These are phyloP conservation scores for Hermaeophaga mercurialis DNA, from an alignment of 2,888 invertebrate species.

Conservation along the genomic window DNA sequence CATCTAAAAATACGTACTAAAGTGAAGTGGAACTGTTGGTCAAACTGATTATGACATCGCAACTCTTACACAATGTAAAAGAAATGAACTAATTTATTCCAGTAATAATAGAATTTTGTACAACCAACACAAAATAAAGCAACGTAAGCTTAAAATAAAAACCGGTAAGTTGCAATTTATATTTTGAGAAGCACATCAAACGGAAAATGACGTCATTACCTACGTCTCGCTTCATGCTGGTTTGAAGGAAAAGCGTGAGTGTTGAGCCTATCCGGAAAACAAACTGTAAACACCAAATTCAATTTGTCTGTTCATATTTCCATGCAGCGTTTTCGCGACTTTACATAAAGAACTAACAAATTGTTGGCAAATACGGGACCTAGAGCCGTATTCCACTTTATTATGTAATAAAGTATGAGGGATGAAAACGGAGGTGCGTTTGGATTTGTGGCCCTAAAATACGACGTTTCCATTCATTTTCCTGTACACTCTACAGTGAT, in stretches of 20 bases:
- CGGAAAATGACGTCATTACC: too few species aligned
- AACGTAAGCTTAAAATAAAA: too few species aligned
- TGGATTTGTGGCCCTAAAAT: not conserved
- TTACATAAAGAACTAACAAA: not conserved
- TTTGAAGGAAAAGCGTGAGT: not conserved
- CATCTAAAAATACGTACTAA: too few species aligned
- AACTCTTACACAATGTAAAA: too few species aligned
- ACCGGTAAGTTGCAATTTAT: too few species aligned
- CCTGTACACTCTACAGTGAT: too few species aligned
- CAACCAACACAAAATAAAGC: too few species aligned
- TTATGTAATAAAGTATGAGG: not conserved
- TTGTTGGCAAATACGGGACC: constrained; percentile 2
- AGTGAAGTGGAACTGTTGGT: too few species aligned
- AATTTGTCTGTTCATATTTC: constrained; percentile 4
- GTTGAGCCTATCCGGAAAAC: not conserved
- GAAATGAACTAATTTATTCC: too few species aligned
- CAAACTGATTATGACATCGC: too few species aligned
- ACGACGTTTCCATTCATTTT: not conserved
- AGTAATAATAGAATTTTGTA: too few species aligned
- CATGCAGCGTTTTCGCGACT: not conserved
- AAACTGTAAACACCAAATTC: constrained; percentile 1
- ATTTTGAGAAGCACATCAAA: too few species aligned
- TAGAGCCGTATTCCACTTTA: not conserved
- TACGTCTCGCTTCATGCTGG: not conserved
- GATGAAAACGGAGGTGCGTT: not conserved